Percentiles rank a stretch among this genome's conserved stretches.
These are phyloP conservation scores for Neoaliturus tenellus DNA, from an alignment of 2,888 invertebrate species.

Conservation along the genomic window DNA sequence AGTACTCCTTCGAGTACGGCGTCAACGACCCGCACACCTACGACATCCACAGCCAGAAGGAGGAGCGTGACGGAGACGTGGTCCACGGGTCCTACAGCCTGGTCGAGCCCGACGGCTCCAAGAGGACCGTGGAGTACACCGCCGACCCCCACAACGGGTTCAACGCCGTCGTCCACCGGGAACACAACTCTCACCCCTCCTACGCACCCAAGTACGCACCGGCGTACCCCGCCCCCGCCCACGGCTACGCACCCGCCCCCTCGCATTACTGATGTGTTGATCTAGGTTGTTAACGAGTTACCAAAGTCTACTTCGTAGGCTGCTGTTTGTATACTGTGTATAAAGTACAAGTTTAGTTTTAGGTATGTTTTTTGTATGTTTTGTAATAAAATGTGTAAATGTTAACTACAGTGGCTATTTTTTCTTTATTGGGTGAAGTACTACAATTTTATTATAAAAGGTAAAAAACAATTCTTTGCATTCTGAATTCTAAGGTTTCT, in stretches of 20 bases:
- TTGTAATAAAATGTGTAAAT: constrained; percentile 40
- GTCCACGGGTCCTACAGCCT: constrained; percentile 66
- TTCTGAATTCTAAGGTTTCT: no score
- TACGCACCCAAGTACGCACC: neutral
- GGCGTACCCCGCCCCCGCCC: neutral
- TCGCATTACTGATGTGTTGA: constrained; percentile 3
- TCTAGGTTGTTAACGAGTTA: neutral
- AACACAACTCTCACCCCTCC: constrained; percentile 61
- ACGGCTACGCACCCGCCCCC: constrained; percentile 20
- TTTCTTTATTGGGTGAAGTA: no score
- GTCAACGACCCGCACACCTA: constrained; percentile 66
- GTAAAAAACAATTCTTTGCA: no score
- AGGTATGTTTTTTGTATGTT: constrained; percentile 23
- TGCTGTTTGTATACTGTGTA: constrained; percentile 36
- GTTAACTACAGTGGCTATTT: neutral
- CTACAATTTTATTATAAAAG: no score
- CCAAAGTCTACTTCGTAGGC: neutral
- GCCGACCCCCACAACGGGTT: constrained; percentile 68
- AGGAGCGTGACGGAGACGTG: constrained; percentile 65
- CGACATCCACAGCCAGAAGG: constrained; percentile 66
- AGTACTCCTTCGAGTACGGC: constrained; percentile 66
- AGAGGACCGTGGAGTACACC: constrained; percentile 64
- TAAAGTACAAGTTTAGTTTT: constrained; percentile 47
- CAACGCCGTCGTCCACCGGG: constrained; percentile 68
- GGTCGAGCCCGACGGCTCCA: constrained; percentile 57